These are phyloP conservation scores for Melitaea athalia DNA, from an alignment of 2,888 invertebrate genomes.

Conservation along the genomic window DNA sequence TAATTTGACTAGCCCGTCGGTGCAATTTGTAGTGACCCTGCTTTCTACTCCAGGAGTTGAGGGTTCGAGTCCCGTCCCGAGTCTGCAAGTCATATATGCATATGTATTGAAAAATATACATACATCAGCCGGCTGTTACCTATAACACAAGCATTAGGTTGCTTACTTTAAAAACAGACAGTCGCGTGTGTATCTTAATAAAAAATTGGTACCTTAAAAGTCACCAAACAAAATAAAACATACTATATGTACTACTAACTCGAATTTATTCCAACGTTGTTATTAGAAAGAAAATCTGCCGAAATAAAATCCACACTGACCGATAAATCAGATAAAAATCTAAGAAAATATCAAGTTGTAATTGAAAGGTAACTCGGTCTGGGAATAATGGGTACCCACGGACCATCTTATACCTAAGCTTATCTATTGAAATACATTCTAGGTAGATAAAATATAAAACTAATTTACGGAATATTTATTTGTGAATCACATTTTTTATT, in stretches of 20 bases:
- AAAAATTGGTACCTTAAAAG: no score
- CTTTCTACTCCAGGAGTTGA: no score
- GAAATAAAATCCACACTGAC: slow-evolving; percentile 11
- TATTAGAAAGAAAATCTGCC: slow-evolving; percentile 24
- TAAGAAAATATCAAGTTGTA: slow-evolving; percentile 36
- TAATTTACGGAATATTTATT: neutral
- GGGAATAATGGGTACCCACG: slow-evolving; percentile 21
- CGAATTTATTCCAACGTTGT: slow-evolving; percentile 18
- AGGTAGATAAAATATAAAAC: neutral
- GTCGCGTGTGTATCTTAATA: no score
- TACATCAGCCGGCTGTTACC: no score
- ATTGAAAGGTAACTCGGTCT: slow-evolving; percentile 34
- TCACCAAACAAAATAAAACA: neutral
- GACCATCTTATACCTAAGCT: slow-evolving; percentile 21
- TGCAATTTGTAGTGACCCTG: no score
- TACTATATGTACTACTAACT: neutral
- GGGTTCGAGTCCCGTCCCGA: no score
- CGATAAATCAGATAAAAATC: slow-evolving; percentile 37
- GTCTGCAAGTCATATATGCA: no score
- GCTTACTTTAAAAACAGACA: no score
- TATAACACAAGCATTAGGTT: no score
- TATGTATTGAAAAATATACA: no score
- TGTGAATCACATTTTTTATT: neutral
- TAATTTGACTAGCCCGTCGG: no score
- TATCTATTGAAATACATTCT: neutral